Base-by-base conservation (phyloP, 2,113 vertebrate genomes). In the Crotophaga sulcirostris region DNA sequence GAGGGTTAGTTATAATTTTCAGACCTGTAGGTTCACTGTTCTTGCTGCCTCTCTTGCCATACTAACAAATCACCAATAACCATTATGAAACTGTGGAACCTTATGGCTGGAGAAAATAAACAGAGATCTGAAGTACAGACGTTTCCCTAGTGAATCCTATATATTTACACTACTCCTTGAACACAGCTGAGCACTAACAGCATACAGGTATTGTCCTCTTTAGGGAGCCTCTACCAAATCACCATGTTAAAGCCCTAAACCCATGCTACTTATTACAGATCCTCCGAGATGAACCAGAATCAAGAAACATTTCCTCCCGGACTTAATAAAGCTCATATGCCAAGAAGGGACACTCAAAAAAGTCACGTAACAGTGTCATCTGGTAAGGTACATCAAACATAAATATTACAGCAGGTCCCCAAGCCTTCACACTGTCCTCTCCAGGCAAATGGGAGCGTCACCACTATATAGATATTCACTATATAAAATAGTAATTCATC, bases 351-450 rank as follows among this genome's bases (percentile, higher is more conserved):
- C 29, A 55, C 20, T n/a, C 33, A 26, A 80, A 55, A 42, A 11
- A 9, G 3, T 28, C 59, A 69, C 6, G 0, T 16, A 47, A 51
- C 10, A 29, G 3, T 7, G 16, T 33, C 20, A 56, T 8, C 47
- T 70, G 11, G 1, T 2, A 3, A 63, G 29, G 38, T 66, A 13
- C 45, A 84, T 21, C 36, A 59, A 69, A 64, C 12, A 5, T 4
- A 54, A 87, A 33, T 15, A 69, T 17, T 28, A 26, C 9, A 67
- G 26, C 31, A 84, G 16, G 16, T 63, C 45, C 29, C 59, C 51
- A 74, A 63, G 42, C 21, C 40, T 42, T 38, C 0, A 0, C 24
- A 74, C 60, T 6, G 1, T 13, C 66, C 68, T 2, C 8, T 17
- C 36, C 21, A 25, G 14, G 16, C 16, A 29, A 64, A 25, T 8